These are phyloP conservation scores for Musca vetustissima DNA, from an alignment of 1,140 invertebrate species.

Conservation along the genomic window DNA sequence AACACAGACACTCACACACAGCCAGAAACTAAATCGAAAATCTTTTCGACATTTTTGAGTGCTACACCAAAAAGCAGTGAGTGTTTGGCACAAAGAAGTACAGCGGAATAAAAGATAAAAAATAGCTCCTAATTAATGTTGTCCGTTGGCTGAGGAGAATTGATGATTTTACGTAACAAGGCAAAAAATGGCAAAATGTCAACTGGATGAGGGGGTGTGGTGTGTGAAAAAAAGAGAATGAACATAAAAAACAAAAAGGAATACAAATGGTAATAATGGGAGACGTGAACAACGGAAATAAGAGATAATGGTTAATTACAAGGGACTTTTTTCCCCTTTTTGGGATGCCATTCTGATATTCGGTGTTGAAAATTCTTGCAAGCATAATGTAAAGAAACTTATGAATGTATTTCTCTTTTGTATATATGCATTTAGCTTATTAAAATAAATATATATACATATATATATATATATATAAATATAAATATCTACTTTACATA, in stretches of 20 bases:
- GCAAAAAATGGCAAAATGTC: background rate
- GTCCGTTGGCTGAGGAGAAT: background rate
- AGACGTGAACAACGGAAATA: background rate
- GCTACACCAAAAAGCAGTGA: background rate
- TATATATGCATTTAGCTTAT: no score
- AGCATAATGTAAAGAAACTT: no score
- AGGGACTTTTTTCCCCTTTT: no score
- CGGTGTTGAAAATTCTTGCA: no score
- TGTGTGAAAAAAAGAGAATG: background rate
- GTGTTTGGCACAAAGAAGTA: background rate
- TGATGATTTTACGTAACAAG: background rate
- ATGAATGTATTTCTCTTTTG: no score
- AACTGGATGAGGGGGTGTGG: background rate
- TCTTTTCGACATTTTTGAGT: constrained; percentile 20
- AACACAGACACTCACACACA: background rate
- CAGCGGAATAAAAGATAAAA: background rate
- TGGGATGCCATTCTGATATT: no score
- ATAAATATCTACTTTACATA: no score
- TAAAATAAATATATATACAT: no score
- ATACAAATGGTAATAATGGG: background rate
- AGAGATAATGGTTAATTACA: no score
- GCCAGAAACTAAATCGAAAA: background rate
- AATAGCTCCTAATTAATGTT: constrained; percentile 14
- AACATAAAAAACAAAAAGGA: constrained; percentile 4
- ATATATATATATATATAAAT: no score